These are phyloP conservation scores for Natrix natrix DNA, from an alignment of 2,797 vertebrate genomes.

Conservation along the genomic window DNA sequence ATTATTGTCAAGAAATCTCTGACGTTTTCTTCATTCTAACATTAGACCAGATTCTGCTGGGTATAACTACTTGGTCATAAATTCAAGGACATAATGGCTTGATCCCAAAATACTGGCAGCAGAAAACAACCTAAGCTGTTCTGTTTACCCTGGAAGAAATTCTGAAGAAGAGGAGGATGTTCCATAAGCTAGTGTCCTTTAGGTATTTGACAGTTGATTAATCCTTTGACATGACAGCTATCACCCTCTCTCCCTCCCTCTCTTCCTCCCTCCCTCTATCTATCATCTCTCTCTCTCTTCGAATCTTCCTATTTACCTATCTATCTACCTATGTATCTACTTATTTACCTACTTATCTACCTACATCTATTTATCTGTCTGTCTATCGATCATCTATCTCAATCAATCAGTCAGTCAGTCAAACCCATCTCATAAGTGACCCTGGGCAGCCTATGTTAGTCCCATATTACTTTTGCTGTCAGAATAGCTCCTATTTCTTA, in stretches of 20 bases:
- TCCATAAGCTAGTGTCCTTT: neutral
- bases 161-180: neutral
- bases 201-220: neutral
- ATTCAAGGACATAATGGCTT: neutral
- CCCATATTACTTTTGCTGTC: neutral
- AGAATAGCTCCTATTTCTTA: neutral
- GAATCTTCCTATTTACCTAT: too few relatives aligned
- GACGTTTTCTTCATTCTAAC: neutral
- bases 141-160: neutral
- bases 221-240: neutral
- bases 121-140: neutral
- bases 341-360: neutral
- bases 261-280: too few relatives aligned
- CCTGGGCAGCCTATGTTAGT: neutral
- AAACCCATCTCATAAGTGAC: neutral
- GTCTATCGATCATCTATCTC: neutral
- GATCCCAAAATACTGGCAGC: neutral
- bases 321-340: neutral
- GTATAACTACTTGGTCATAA: neutral
- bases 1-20: neutral
- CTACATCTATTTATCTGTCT: neutral
- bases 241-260: too few relatives aligned
- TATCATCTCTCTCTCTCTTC: too few relatives aligned
- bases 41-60: neutral
- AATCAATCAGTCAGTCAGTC: neutral